A percentile compares a stretch with the other conserved stretches of the same genome.
Evolutionary conservation across 1,140 invertebrate genomes (phyloP).

Genomic region (Leptoteleia sp.): DNA sequence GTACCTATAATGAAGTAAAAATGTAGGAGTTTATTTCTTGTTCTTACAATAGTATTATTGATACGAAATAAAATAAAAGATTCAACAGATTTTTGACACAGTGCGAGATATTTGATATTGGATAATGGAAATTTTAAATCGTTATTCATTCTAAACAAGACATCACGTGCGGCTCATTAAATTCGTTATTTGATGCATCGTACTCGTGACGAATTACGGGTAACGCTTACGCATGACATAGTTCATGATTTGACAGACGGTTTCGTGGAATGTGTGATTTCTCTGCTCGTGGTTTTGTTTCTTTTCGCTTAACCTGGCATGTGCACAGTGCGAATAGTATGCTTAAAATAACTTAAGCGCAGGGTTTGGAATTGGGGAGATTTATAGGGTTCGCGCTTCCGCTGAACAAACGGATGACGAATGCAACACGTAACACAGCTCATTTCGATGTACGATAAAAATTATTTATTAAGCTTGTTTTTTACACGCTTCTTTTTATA

Average conservation of each 20-base stretch:
- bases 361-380: conserved; percentile 34
- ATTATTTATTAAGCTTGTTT: conserved; percentile 65
- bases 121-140: conserved; percentile 11
- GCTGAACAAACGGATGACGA: conserved; percentile 29
- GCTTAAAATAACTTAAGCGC: conserved; percentile 65
- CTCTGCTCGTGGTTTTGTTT: conserved; percentile 33
- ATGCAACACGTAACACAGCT: conserved; percentile 43
- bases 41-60: too few species aligned
- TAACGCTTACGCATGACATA: conserved; percentile 62
- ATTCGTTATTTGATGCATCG: conserved; percentile 67
- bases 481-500: conserved; percentile 69
- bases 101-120: conserved; percentile 9
- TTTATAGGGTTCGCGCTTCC: conserved; percentile 45
- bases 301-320: conserved; percentile 44
- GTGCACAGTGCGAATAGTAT: conserved; percentile 23
- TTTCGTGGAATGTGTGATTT: conserved; percentile 74
- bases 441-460: conserved; percentile 53
- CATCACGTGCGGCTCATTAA: conserved; percentile 70
- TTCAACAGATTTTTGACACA: neutral
- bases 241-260: conserved; percentile 75
- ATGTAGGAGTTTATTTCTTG: too few species aligned
- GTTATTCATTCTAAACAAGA: conserved; percentile 75
- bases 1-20: too few species aligned
- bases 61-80: too few species aligned
- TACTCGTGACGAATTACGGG: conserved; percentile 56